Percentiles rank a stretch among this genome's conserved stretches.
Conservation (phyloP, 2,113 vertebrate genomes). For the Corynorhinus townsendii region DNA sequence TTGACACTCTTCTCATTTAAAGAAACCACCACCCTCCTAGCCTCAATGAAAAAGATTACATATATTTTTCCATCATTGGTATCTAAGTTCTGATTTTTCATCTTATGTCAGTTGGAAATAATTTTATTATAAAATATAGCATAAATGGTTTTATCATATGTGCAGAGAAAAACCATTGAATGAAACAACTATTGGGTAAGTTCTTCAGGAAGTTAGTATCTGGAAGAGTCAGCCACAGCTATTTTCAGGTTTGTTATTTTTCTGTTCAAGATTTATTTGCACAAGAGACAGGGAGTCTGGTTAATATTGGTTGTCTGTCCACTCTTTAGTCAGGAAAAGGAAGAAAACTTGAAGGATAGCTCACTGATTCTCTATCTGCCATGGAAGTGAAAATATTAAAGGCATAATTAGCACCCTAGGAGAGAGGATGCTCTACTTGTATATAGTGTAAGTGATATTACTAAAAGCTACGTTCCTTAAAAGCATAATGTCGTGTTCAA, state of each 20-base stretch:
- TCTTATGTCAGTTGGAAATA: not conserved
- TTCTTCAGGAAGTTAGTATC: not conserved
- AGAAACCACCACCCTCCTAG: not conserved
- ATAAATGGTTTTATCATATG: not conserved
- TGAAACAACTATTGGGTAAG: not conserved
- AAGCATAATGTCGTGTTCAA: not conserved
- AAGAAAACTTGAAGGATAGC: not conserved
- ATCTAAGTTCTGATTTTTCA: not conserved
- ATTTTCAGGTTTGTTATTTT: not conserved
- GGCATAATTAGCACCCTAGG: not conserved
- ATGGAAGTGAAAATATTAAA: not conserved
- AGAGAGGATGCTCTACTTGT: not conserved
- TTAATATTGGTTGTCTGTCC: not conserved
- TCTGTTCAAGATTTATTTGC: not conserved
- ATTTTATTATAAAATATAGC: not conserved
- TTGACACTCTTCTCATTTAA: not conserved
- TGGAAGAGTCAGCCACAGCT: not conserved
- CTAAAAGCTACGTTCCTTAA: not conserved
- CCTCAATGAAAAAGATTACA: not conserved
- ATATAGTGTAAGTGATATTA: not conserved
- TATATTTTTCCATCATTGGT: not conserved
- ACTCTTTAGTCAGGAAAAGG: not conserved
- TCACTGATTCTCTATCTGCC: not conserved
- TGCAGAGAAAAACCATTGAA: not conserved
- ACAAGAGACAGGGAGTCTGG: not conserved